Evolutionary conservation across 2,113 vertebrate genomes (phyloP).

Genomic region (Piaya cayana): DNA sequence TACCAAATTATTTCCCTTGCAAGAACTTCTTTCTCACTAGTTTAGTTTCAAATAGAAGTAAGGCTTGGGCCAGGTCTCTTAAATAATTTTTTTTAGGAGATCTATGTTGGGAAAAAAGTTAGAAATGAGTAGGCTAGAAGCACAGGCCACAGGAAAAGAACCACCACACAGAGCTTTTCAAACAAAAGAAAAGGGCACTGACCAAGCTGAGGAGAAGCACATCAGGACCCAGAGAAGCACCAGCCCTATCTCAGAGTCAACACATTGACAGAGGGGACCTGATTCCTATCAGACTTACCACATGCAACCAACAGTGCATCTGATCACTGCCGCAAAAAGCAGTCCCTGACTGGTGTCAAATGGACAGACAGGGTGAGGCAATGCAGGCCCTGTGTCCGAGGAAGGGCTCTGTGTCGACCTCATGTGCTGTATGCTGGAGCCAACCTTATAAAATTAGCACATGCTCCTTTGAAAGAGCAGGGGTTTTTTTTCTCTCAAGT

Average conservation of each 20-base stretch:
- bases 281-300: background rate
- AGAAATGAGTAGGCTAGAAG: background rate
- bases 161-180: background rate
- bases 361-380: background rate
- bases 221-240: background rate
- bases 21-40: background rate
- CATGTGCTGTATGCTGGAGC: background rate
- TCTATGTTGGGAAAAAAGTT: background rate
- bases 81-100: background rate
- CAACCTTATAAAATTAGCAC: constrained; percentile 41
- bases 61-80: background rate
- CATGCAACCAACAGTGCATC: background rate
- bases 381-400: background rate
- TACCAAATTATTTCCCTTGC: background rate
- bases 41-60: background rate
- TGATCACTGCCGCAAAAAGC: background rate
- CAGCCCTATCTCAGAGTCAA: background rate
- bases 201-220: background rate
- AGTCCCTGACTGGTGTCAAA: background rate
- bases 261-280: background rate
- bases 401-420: background rate
- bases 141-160: background rate
- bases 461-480: background rate
- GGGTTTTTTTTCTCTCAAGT: background rate
- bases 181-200: background rate